Conservation (phyloP, 2,888 invertebrate genomes). For the Teleogryllus oceanicus region DNA sequence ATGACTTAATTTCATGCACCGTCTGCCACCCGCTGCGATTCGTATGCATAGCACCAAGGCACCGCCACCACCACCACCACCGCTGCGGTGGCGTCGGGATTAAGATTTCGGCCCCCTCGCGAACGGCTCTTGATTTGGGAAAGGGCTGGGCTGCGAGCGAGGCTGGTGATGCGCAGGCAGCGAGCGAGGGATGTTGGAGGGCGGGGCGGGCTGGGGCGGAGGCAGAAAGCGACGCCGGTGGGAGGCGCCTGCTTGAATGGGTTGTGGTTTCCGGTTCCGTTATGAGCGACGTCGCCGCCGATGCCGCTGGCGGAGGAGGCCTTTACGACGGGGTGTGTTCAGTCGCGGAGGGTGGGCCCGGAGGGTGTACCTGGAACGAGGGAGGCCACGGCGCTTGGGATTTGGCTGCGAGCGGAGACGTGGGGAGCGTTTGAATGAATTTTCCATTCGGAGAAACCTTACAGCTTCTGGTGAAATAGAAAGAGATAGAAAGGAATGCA, state of each 20-base stretch:
- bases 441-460: neutral
- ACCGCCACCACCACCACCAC: neutral
- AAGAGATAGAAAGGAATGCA: too few relatives aligned
- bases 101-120: neutral
- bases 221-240: neutral
- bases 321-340: neutral
- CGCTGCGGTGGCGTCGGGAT: neutral
- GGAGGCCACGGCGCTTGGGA: neutral
- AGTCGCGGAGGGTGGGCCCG: neutral
- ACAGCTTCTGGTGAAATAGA: too few relatives aligned
- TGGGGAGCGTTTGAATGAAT: neutral
- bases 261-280: constrained; percentile 18
- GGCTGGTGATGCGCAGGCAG: neutral
- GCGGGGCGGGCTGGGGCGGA: neutral
- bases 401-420: neutral
- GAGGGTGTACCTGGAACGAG: neutral
- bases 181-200: neutral
- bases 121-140: neutral
- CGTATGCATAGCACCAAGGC: neutral
- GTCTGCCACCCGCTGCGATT: neutral
- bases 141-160: neutral
- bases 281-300: neutral
- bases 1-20: constrained; percentile 18
- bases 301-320: neutral
- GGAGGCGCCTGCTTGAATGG: constrained; percentile 6